Base-by-base conservation (phyloP, 2,113 vertebrate species). In the Ellobius talpinus region DNA sequence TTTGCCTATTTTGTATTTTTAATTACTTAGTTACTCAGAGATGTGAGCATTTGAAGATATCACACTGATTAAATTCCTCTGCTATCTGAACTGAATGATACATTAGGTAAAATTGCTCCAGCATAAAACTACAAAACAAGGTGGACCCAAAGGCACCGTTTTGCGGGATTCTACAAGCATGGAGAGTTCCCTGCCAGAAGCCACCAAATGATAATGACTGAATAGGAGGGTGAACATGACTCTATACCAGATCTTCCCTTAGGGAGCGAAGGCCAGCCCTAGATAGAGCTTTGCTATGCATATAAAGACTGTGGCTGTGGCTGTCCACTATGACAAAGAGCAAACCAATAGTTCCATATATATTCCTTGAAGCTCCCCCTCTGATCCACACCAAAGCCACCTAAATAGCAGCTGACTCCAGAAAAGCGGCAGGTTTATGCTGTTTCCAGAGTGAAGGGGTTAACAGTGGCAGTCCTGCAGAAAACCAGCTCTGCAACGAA, bases 11-110 rank as follows among this genome's bases (percentile, higher is more conserved):
- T 81, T n/a, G 45, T 55, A 81, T 79, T 94, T 58, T 58, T 58
- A 58, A 58, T 58, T 90, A 93, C 90, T 77, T 96, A 89, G 36
- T 88, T 90, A 90, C 89, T 97, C 42, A 86, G 58, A 96, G 66
- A 82, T 33, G 58, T 87, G 81, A 95, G 70, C n/a, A 84, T 89
- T 78, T 12, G 16, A 93, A 93, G 73, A 95, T 82, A 95, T 89
- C 72, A 33, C 42, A 79, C 29, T 85, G 86, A 96, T 78, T 94
- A 92, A 94, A 78, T 87, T 84, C 61, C 42, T 87, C 55, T 88
- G 86, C 65, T 93, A 50, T 29, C 47, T 68, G 74, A 84, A 74
- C 1, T 73, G 73, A 95, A 86, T 33, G 47, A 88, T 72, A 45
- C 2, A 92, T 73, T 90, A 94, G 23, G 21, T 68, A 94, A 92